Evolutionary conservation across 2,888 invertebrate genomes (phyloP).

Genomic region (Dicycla oo): DNA sequence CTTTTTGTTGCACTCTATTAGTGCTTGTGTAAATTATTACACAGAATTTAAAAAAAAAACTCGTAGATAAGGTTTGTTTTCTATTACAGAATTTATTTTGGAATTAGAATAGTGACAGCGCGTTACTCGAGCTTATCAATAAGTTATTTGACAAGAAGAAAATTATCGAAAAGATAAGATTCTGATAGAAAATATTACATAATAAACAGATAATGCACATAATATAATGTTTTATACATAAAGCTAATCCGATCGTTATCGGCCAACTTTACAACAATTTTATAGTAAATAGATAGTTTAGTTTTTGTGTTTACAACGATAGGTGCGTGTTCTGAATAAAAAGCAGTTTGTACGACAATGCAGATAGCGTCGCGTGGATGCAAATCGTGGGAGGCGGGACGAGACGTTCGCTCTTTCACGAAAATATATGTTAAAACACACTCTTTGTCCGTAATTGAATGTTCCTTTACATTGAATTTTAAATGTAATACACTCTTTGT

Average conservation of each 20-base stretch:
- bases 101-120: slow-evolving; percentile 35
- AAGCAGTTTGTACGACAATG: slow-evolving; percentile 65
- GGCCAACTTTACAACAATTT: slow-evolving; percentile 49
- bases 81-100: slow-evolving; percentile 43
- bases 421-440: slow-evolving; percentile 80
- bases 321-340: slow-evolving; percentile 67
- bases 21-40: slow-evolving; percentile 46
- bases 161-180: slow-evolving; percentile 59
- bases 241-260: slow-evolving; percentile 55
- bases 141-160: slow-evolving; percentile 59
- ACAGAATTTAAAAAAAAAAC: slow-evolving; percentile 35
- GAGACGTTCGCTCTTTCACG: slow-evolving; percentile 70
- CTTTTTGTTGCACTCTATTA: slow-evolving; percentile 51
- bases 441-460: slow-evolving; percentile 79
- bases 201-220: slow-evolving; percentile 51
- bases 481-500: slow-evolving; percentile 82
- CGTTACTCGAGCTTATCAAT: slow-evolving; percentile 57
- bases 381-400: slow-evolving; percentile 76
- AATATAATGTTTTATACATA: slow-evolving; percentile 52
- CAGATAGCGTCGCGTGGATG: slow-evolving; percentile 67
- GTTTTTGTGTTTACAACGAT: slow-evolving; percentile 60
- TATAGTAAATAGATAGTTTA: slow-evolving; percentile 51
- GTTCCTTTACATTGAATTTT: slow-evolving; percentile 82
- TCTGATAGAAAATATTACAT: slow-evolving; percentile 47
- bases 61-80: slow-evolving; percentile 50